These are phyloP conservation scores for Muntiacus muntjak DNA, from an alignment of 2,113 vertebrate species.

Conservation along the genomic window DNA sequence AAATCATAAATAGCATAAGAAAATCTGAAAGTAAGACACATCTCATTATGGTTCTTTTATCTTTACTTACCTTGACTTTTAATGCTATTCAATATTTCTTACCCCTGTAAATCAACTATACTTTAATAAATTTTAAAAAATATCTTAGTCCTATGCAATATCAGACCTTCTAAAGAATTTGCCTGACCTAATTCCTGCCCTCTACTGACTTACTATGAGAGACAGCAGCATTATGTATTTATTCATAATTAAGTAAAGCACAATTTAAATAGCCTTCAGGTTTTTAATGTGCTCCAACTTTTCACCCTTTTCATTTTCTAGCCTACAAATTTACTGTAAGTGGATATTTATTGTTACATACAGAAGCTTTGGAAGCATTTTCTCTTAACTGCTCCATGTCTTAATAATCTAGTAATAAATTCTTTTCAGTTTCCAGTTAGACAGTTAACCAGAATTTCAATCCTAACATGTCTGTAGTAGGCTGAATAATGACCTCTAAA, in stretches of 20 bases:
- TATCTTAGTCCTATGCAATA: not conserved
- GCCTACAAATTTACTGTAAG: not conserved
- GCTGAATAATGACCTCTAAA: not conserved
- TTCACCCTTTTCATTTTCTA: not conserved
- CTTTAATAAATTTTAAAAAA: not conserved
- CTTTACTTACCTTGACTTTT: constrained; percentile 21
- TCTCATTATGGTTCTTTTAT: not conserved
- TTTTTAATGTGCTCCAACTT: not conserved
- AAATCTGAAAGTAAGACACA: constrained; percentile 17
- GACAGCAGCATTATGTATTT: not conserved
- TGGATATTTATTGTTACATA: not conserved
- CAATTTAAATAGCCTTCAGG: not conserved
- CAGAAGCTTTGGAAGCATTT: not conserved
- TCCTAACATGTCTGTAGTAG: not conserved
- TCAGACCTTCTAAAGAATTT: not conserved
- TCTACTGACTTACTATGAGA: not conserved
- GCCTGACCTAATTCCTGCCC: not conserved
- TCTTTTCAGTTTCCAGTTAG: not conserved
- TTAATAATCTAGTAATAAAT: not conserved
- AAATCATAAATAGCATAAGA: constrained; percentile 36
- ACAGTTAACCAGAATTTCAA: not conserved
- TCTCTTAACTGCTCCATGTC: not conserved
- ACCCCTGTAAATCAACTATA: not conserved
- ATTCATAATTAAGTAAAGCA: not conserved
- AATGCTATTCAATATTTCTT: not conserved